Base-by-base conservation (phyloP, 2,888 invertebrate genomes). In the Melikaiella ostensackeni region DNA sequence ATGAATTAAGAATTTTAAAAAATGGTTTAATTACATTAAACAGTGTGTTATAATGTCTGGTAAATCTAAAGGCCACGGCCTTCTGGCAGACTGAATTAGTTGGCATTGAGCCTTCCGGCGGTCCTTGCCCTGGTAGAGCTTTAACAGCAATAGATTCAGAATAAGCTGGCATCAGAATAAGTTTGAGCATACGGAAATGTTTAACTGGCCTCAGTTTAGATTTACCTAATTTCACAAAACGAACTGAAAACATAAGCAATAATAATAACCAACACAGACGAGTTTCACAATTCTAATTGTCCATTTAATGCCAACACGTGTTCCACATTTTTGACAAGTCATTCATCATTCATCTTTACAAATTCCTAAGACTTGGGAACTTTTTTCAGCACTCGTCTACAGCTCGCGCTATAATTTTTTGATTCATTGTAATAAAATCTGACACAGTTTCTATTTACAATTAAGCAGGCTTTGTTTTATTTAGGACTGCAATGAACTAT, bases 41-140 rank as follows among this genome's bases (percentile, higher is more conserved):
- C 4, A 42, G 19, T 19, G 5, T 42, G 35, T 19, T 13, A 46
- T 38, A 46, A 13, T 46, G 38, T 38, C 42, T 66, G 66, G 11
- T 42, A 66, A 66, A 66, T 66, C 19, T 66, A 46, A 21, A 66
- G 66, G 66, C 66, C 27, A 46, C 27, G 42, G 24, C 66, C 42
- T 66, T 42, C 66, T 66, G 21, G 7, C 19, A 46, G 27, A 66
- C 66, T 6, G 16, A 66, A 66, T 46, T 66, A 66, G 66, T 66
- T 66, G 66, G 66, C 66, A 66, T 66, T 66, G 66, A 66, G 66
- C 46, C 66, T 66, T 64, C 24, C 38, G 46, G 38, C 66, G 66
- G 66, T 66, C 66, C 66, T 66, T 66, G 66, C 66, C 66, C 66
- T 66, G 66, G 66, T 42, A 66, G 16, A 46, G 42, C 27, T 66